Evolutionary conservation across 2,888 invertebrate genomes (phyloP).

Genomic region (Saturnia pavonia): DNA sequence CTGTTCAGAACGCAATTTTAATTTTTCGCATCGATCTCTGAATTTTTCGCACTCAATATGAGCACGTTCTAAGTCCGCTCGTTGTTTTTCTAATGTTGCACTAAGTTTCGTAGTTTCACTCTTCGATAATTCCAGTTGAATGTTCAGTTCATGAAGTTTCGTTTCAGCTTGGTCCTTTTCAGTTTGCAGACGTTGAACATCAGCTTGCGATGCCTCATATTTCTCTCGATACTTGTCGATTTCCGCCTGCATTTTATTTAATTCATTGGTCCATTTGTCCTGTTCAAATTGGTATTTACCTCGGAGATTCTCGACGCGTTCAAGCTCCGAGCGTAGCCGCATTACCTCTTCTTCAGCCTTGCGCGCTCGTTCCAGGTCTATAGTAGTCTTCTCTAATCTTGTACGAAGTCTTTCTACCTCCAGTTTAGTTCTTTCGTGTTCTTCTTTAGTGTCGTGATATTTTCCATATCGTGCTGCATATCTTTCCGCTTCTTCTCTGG

Average conservation of each 20-base stretch:
- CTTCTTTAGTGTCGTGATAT: slow-evolving; percentile 89
- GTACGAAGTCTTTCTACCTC: slow-evolving; percentile 91
- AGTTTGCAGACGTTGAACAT: slow-evolving; percentile 85
- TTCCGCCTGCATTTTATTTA: slow-evolving; percentile 90
- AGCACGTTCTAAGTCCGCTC: slow-evolving; percentile 90
- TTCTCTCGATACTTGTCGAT: slow-evolving; percentile 89
- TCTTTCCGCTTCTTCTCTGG: slow-evolving; percentile 90
- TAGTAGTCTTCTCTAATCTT: slow-evolving; percentile 89
- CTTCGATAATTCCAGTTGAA: slow-evolving; percentile 90
- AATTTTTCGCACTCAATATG: slow-evolving; percentile 95
- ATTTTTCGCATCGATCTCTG: slow-evolving; percentile 92
- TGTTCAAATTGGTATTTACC: slow-evolving; percentile 82
- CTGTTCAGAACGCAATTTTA: slow-evolving; percentile 87
- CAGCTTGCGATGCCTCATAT: slow-evolving; percentile 87
- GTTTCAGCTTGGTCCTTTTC: slow-evolving; percentile 87
- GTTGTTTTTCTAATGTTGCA: slow-evolving; percentile 89
- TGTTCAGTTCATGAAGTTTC: slow-evolving; percentile 87
- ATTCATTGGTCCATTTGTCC: slow-evolving; percentile 80
- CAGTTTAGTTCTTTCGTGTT: slow-evolving; percentile 88
- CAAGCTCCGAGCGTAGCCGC: slow-evolving; percentile 86
- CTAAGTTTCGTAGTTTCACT: slow-evolving; percentile 89
- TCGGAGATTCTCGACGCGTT: slow-evolving; percentile 87
- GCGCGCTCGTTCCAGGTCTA: slow-evolving; percentile 89
- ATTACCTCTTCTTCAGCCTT: slow-evolving; percentile 86
- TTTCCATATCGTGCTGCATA: slow-evolving; percentile 87